Conservation (phyloP, 1,140 invertebrate genomes). For the Meloidogyne floridensis region DNA sequence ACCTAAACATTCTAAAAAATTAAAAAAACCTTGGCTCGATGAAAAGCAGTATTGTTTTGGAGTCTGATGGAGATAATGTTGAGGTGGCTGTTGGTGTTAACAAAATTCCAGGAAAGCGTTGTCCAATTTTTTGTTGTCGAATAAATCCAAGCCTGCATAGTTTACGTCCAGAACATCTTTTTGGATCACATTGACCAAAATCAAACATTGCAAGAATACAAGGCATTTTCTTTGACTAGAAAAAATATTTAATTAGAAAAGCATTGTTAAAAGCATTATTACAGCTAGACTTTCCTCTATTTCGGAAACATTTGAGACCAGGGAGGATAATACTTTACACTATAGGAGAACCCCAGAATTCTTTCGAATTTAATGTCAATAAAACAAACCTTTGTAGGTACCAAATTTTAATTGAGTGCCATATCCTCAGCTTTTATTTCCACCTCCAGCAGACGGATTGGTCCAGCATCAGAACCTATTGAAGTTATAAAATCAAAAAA, state of each 20-base stretch:
- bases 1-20: not conserved
- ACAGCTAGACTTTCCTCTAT: no score
- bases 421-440: no score
- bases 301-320: no score
- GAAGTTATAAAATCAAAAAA: no score
- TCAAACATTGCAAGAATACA: conserved; percentile 61
- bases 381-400: no score
- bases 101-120: conserved; percentile 54
- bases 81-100: conserved; percentile 52
- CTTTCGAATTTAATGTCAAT: no score
- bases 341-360: no score
- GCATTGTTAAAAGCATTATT: no score
- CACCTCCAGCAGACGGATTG: no score
- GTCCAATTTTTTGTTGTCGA: conserved; percentile 41
- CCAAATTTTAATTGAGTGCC: no score
- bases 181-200: conserved; percentile 65
- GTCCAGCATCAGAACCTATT: no score
- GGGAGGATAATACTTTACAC: no score
- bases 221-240: conserved; percentile 14
- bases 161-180: conserved; percentile 62
- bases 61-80: conserved; percentile 56
- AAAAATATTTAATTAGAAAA: not conserved
- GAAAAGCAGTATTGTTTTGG: conserved; percentile 76
- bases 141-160: conserved; percentile 52
- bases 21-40: conserved; percentile 66